Evolutionary conservation across 2,888 invertebrate species (phyloP), one percentile per base, ranked within the genome.

Genomic region (Tenthredo distinguenda): DNA sequence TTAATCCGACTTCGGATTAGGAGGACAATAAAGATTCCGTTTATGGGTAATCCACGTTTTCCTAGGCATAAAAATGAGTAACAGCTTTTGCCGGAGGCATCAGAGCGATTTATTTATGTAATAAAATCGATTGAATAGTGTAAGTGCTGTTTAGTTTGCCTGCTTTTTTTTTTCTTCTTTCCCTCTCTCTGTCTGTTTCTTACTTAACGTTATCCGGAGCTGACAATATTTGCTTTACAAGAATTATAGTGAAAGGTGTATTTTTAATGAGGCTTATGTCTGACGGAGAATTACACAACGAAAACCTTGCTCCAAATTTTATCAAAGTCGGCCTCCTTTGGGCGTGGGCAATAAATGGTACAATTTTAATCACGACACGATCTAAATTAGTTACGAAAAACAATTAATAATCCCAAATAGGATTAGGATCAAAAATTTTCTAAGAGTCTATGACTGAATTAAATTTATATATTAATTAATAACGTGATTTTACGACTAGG

Each of bases 301-400:
- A 37, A 15, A 79, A 81, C 85, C 85, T 85, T 85, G 85, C 79
- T 79, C 85, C 72, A 82, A 65, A 85, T 85, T 85, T 81, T 6
- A 82, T 37, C 26, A 40, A 4, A 47, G 47, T 62, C 68, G 47
- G 12, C 47, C 47, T 26, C 10, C 21, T 50, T 85, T 71, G 71
- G 79, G 77, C 82, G 85, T 85, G 85, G 65, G 68, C 65, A 65
- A 74, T 10, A n/a, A 65, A 40, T 79, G 47, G 4, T 37, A 15
- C 15, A 79, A 34, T 62, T 50, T 62, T 10, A 37, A 79, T 55
- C 18, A 74, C 18, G 15, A 50, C 55, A 79, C 37, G 34, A 50
- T 79, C 47, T 79, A 4, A 72, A 50, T 84, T 43, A 9, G 21
- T 37, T 12, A 43, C 10, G 43, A 74, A 40, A 74, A 40, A 74